Evolutionary conservation across 2,113 vertebrate species (phyloP).

Genomic region (human): GRCh38 chr2:58618501-58619000

Average conservation of each 20-base stretch:
- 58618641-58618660: constrained; percentile 26
- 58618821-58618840: background rate
- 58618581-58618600: constrained; percentile 23
- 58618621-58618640: constrained; percentile 25
- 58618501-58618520: background rate
- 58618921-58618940: constrained; percentile 13
- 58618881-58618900: background rate
- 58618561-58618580: background rate
- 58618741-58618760: constrained; percentile 41
- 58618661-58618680: constrained; percentile 34
- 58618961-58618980: constrained; percentile 20
- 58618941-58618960: background rate
- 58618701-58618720: constrained; percentile 30
- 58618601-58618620: background rate
- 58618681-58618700: constrained; percentile 10
- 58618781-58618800: constrained; percentile 7
- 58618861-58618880: background rate
- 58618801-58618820: background rate
- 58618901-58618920: constrained; percentile 26
- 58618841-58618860: background rate
- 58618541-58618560: background rate
- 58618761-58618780: background rate
- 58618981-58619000: constrained; percentile 5
- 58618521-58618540: background rate
- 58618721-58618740: constrained; percentile 50